Evolutionary conservation across 1,140 invertebrate genomes (phyloP).

Genomic region (Lethrus apterus): DNA sequence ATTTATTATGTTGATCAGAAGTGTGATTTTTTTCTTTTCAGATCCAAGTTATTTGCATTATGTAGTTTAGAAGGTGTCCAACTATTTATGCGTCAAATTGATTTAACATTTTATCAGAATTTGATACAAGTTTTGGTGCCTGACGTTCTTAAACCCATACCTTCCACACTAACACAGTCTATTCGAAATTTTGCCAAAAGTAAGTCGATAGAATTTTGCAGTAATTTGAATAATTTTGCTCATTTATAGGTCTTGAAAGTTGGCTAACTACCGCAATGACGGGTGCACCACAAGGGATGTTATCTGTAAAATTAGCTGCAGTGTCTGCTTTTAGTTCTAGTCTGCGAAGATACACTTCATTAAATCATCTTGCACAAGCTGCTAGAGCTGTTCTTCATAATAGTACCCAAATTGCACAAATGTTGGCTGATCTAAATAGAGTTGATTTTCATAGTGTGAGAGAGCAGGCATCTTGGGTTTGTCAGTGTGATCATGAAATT

Average conservation of each 20-base stretch:
- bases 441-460: constrained; percentile 97
- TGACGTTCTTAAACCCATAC: constrained; percentile 91
- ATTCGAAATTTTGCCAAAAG: constrained; percentile 89
- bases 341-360: constrained; percentile 88
- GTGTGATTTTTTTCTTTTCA: constrained; percentile 40
- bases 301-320: constrained; percentile 75
- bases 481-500: constrained; percentile 83
- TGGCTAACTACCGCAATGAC: constrained; percentile 82
- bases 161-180: constrained; percentile 86
- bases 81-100: constrained; percentile 63
- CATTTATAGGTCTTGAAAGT: constrained; percentile 62
- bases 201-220: constrained; percentile 21
- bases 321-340: constrained; percentile 93
- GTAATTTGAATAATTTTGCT: background rate
- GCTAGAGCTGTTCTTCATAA: constrained; percentile 94
- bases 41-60: constrained; percentile 52
- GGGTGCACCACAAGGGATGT: constrained; percentile 77
- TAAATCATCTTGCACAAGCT: constrained; percentile 97
- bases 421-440: constrained; percentile 93
- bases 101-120: constrained; percentile 93
- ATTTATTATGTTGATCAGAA: too few species aligned
- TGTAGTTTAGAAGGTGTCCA: constrained; percentile 49
- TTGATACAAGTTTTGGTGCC: constrained; percentile 93
- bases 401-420: constrained; percentile 91
- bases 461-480: constrained; percentile 92